Evolutionary conservation across 2,888 invertebrate genomes (phyloP), one percentile per base, ranked within the genome.

Genomic region (Dicranocentrus wangi): DNA sequence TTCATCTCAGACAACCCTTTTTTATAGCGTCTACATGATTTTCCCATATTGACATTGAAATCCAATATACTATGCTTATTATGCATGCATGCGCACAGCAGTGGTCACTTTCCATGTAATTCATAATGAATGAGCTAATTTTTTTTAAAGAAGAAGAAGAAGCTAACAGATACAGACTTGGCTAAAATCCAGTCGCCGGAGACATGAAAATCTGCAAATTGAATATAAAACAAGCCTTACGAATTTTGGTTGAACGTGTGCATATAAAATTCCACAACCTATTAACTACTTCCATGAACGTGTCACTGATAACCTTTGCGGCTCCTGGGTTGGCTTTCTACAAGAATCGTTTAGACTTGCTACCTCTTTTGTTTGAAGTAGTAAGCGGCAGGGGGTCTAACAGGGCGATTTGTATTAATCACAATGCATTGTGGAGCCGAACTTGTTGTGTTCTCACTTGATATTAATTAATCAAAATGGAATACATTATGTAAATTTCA

Each of bases 381-480:
- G 23, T n/a, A 21, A 19, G 10, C 79, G 65, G 72, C 66, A 53
- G 79, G 79, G 21, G 72, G 79, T 60, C 51, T 10, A 58, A 19
- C 39, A 55, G 47, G 28, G 60, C 43, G 79, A 79, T 79, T 79
- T 72, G 70, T 72, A 72, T 72, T 72, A 72, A 79, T 79, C 79
- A 79, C 61, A 51, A 21, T 1, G 21, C 32, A 21, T 15, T 65
- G 60, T 42, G 42, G 63, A 78, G 58, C 42, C 72, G 15, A 61
- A 71, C 15, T 53, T 25, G 23, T 21, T 71, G 65, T 71, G 79
- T 79, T 79, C 79, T 79, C 79, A 79, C 79, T 79, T 71, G 19
- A 61, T 72, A 72, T 60, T 72, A 79, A 79, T 79, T 79, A 79
- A 79, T 79, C 79, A 79, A 79, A 66, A 55, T 3, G n/a, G 23